Evolutionary conservation across 2,797 vertebrate genomes (phyloP).

Genomic region (Macrochelys suwanniensis): DNA sequence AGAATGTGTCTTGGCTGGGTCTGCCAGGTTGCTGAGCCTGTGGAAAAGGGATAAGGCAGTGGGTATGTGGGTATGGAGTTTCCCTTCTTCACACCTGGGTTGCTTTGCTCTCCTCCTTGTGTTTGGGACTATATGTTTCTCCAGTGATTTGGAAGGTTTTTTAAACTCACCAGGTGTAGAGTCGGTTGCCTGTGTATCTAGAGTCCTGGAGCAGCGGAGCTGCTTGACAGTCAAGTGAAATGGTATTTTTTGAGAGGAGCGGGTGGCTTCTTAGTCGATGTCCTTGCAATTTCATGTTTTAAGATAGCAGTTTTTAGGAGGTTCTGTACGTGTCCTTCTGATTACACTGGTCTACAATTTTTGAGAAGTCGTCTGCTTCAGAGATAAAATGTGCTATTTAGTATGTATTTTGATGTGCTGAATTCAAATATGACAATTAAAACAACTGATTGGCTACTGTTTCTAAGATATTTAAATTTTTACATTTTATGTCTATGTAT

Average conservation of each 20-base stretch:
- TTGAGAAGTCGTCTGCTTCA: too few species aligned
- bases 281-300: not conserved
- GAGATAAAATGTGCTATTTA: too few species aligned
- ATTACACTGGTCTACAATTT: too few species aligned
- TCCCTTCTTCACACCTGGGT: not conserved
- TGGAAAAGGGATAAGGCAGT: not conserved
- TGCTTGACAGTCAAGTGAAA: not conserved
- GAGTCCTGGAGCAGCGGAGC: not conserved
- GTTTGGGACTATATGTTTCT: not conserved
- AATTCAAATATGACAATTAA: too few species aligned
- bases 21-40: not conserved
- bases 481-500: too few species aligned
- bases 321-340: rapidly evolving
- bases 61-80: not conserved
- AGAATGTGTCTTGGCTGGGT: not conserved
- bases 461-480: too few species aligned
- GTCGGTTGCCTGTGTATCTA: not conserved
- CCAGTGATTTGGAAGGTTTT: not conserved
- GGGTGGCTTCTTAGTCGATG: not conserved
- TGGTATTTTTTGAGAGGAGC: not conserved
- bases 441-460: too few species aligned
- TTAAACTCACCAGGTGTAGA: not conserved
- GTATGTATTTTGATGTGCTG: too few species aligned
- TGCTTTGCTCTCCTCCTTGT: not conserved
- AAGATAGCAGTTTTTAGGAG: not conserved